These are phyloP conservation scores for Lepeophtheirus salmonis DNA, from an alignment of 1,140 invertebrate genomes.

Conservation along the genomic window DNA sequence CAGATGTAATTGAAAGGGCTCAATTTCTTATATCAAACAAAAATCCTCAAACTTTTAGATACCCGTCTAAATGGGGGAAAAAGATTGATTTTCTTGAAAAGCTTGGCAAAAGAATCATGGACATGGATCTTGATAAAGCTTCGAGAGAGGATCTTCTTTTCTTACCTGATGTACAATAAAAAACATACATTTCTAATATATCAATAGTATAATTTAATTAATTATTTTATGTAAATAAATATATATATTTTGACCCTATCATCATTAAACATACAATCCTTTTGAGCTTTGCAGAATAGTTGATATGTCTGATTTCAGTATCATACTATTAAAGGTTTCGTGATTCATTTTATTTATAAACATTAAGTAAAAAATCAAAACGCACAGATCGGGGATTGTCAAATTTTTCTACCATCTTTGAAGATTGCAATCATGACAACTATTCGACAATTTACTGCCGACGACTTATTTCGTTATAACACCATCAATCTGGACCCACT, in stretches of 20 bases:
- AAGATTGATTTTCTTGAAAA: neutral
- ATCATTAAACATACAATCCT: no score
- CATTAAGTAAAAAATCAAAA: no score
- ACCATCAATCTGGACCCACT: slow-evolving; percentile 84
- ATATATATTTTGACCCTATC: no score
- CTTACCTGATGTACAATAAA: neutral
- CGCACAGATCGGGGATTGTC: no score
- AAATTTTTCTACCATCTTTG: no score
- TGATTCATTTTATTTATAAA: no score
- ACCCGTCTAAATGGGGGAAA: neutral
- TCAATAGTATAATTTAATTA: neutral
- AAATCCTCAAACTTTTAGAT: neutral
- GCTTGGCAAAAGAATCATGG: neutral
- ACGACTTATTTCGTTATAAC: slow-evolving; percentile 87
- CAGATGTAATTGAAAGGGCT: neutral
- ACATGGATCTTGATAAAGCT: neutral
- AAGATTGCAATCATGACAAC: slow-evolving; percentile 77
- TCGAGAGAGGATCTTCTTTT: neutral
- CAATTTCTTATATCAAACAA: neutral
- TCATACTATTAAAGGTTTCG: no score
- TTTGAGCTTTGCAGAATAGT: no score
- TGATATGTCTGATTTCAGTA: no score
- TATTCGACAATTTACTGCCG: slow-evolving; percentile 69
- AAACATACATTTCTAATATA: neutral
- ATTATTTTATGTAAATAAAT: no score